Evolutionary conservation across 2,797 vertebrate genomes (phyloP).

Genomic region (Lepus townsendii): DNA sequence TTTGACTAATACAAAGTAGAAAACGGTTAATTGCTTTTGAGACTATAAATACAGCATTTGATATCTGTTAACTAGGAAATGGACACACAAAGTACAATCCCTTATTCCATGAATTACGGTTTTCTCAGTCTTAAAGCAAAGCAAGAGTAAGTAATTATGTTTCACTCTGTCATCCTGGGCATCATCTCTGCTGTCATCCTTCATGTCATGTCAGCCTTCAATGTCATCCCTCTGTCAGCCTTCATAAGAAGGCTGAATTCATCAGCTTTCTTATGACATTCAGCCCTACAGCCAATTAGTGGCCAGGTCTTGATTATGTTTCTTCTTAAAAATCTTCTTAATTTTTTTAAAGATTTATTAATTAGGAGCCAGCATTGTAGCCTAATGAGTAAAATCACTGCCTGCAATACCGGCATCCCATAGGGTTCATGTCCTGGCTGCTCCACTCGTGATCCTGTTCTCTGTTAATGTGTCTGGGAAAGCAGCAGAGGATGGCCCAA

Average conservation of each 20-base stretch:
- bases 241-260: background rate
- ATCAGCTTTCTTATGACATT: background rate
- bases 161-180: background rate
- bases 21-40: background rate
- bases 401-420: too few relatives aligned
- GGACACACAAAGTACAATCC: background rate
- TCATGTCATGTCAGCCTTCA: too few relatives aligned
- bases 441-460: too few relatives aligned
- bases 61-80: background rate
- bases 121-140: background rate
- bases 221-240: too few relatives aligned
- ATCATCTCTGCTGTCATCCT: background rate
- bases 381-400: too few relatives aligned
- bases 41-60: background rate
- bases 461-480: too few relatives aligned
- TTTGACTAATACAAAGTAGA: background rate
- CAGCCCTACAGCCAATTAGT: background rate
- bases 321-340: background rate
- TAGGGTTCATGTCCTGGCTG: too few relatives aligned
- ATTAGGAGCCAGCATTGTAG: too few relatives aligned
- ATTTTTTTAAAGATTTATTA: background rate
- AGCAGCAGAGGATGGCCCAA: too few relatives aligned
- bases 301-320: background rate
- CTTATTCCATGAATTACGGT: background rate
- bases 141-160: background rate